Evolutionary conservation across 2,113 vertebrate species (phyloP), one percentile per base, ranked within the genome.

Genomic region (Colossoma macropomum): DNA sequence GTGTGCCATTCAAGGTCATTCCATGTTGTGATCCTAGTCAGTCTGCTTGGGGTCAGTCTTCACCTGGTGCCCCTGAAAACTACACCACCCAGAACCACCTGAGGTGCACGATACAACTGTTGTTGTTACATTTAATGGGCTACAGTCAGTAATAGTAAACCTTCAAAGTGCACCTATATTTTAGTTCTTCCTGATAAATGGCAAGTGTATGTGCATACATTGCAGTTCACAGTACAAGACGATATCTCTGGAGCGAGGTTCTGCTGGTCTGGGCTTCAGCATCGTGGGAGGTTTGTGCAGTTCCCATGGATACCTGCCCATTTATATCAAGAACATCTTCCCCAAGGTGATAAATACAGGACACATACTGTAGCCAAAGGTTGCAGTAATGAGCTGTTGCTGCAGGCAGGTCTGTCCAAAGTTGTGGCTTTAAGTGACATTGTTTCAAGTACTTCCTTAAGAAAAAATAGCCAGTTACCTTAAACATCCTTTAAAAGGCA

Each of bases 271-370:
- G 62, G 97, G 97, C 71, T 98, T 98, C 90, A 98, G 96, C 84
- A 97, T 98, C 84, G 96, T 98, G 23, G 97, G 97, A 3, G 97
- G 98, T 7, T 96, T 95, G 19, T 95, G 96, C 88, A 99, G 98
- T 86, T 96, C 96, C 75, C 97, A 99, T 0, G 97, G 97, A 87
- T 97, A 99, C 82, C 90, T 98, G 77, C 97, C 97, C 6, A 97
- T 99, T 89, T 98, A 99, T 85, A 94, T 99, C 79, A 98, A 98
- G 92, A 97, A 96, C 0, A 94, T 98, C 73, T 98, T 99, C 92
- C 93, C 92, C 79, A 98, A 99, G 95, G 97, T 99, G 90, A 89
- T 89, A 54, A 16, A 45, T 10, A 38, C 3, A 15, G 28, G 60
- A 65, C 41, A 45, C 41, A 45, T 11, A 56, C 6, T 45, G 27